Evolutionary conservation across 2,888 invertebrate genomes (phyloP), one percentile per base, ranked within the genome.

Genomic region (Lochmaea crataegi): DNA sequence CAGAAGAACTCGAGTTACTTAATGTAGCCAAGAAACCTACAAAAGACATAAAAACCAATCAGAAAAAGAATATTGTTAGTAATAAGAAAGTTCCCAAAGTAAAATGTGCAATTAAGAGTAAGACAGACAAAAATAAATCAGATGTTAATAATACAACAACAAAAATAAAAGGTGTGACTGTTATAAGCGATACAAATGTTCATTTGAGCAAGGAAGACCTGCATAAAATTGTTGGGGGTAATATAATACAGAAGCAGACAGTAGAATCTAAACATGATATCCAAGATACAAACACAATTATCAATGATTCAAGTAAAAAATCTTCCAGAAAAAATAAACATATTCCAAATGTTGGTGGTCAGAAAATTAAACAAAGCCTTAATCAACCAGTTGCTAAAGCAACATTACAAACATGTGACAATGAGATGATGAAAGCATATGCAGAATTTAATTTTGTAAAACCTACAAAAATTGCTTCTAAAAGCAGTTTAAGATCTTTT

Each of bases 161-260:
- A 18, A 53, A 2, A 12, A 58, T 67, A 12, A 70, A 66, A 48
- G 42, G 12, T 61, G 67, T 74, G 14, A 74, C 32, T 57, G 41
- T 74, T 65, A 65, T 68, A 26, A 72, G 72, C 38, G 65, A 72
- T 48, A 74, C 71, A 16, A 11, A 53, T 14, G 22, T 71, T 10
- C 26, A 61, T 38, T 60, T 74, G 3, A 61, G 60, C 22, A 60
- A 16, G 7, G 72, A 72, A 10, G 68, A 69, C 26, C 6, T 74
- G n/a, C 61, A 72, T 32, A 60, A 63, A 9, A 45, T 74, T 9
- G 41, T 66, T 6, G 16, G 38, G 14, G 3, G n/a, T 7, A 32
- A 32, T 32, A 32, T 32, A 32, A 32, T 32, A 32, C 32, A 32
- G 32, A 32, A 32, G 32, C 32, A 32, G 7, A 32, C 32, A 12